Evolutionary conservation across 2,888 invertebrate species (phyloP).

Genomic region (Erannis defoliaria): DNA sequence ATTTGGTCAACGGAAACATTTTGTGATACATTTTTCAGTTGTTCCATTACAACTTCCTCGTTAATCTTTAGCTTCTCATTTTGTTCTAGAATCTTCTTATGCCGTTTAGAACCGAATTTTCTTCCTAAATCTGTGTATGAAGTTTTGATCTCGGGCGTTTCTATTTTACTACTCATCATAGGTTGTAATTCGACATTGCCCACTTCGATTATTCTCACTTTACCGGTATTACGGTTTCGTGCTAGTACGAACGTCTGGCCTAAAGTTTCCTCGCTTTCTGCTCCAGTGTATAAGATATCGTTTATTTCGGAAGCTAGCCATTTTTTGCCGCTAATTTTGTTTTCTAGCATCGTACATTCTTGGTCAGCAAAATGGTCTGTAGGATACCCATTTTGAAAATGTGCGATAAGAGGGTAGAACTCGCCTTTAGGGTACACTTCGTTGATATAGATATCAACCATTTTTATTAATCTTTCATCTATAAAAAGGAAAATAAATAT

Average conservation of each 20-base stretch:
- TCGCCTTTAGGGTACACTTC: conserved; percentile 62
- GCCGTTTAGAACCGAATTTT: conserved; percentile 89
- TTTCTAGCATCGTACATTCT: conserved; percentile 57
- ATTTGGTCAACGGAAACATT: conserved; percentile 64
- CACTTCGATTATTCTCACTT: conserved; percentile 70
- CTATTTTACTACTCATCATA: conserved; percentile 50
- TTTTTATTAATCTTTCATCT: conserved; percentile 44
- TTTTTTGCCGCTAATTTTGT: conserved; percentile 57
- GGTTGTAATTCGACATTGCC: conserved; percentile 67
- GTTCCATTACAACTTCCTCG: conserved; percentile 84
- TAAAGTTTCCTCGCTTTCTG: conserved; percentile 61
- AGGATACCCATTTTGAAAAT: conserved; percentile 75
- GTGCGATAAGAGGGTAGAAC: conserved; percentile 60
- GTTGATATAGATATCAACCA: conserved; percentile 68
- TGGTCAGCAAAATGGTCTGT: conserved; percentile 58
- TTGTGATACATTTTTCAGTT: conserved; percentile 84
- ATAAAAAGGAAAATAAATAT: background rate
- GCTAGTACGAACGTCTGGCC: conserved; percentile 67
- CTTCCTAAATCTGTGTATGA: conserved; percentile 82
- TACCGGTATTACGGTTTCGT: conserved; percentile 68
- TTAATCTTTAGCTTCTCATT: conserved; percentile 86
- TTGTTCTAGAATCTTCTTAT: conserved; percentile 87
- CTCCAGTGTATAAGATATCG: conserved; percentile 66
- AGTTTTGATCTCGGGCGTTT: conserved; percentile 57
- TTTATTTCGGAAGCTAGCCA: conserved; percentile 58